These are phyloP conservation scores for Lethenteron reissneri DNA, from an alignment of 2,113 vertebrate species.

Conservation along the genomic window DNA sequence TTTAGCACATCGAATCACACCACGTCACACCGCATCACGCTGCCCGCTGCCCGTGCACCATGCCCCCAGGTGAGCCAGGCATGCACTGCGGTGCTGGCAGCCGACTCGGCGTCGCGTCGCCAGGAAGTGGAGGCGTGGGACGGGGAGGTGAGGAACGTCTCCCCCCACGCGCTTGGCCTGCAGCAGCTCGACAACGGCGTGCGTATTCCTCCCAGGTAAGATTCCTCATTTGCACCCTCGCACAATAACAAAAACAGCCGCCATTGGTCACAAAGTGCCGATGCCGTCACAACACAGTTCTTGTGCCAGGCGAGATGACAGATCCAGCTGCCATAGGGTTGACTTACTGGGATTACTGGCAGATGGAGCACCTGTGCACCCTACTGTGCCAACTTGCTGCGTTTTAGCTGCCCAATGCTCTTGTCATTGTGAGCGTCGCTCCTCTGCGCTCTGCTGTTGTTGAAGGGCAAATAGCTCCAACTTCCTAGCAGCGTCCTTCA, in stretches of 20 bases:
- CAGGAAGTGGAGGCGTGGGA: constrained; percentile 95
- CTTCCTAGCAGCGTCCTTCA: no score
- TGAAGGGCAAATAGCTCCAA: no score
- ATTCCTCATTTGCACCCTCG: not conserved
- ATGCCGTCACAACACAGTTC: no score
- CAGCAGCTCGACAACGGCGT: constrained; percentile 70
- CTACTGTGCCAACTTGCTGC: no score
- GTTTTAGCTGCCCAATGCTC: no score
- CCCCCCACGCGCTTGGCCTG: constrained; percentile 55
- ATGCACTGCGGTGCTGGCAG: constrained; percentile 48
- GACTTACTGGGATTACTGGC: no score
- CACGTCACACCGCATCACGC: not conserved
- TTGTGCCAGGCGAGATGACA: no score
- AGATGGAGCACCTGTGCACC: no score
- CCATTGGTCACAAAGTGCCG: no score
- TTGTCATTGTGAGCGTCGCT: no score
- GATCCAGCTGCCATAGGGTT: no score
- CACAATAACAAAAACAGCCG: not conserved
- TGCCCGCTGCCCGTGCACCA: not conserved
- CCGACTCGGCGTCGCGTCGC: constrained; percentile 70
- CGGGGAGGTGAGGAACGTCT: constrained; percentile 78
- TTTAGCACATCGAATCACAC: not conserved
- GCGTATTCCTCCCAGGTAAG: constrained; percentile 82
- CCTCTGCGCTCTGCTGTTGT: no score
- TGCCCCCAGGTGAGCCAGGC: not conserved